phyloP scores from a whole-genome alignment of 1,140 invertebrate genomes.

The Harpegnathos saltator region DNA sequence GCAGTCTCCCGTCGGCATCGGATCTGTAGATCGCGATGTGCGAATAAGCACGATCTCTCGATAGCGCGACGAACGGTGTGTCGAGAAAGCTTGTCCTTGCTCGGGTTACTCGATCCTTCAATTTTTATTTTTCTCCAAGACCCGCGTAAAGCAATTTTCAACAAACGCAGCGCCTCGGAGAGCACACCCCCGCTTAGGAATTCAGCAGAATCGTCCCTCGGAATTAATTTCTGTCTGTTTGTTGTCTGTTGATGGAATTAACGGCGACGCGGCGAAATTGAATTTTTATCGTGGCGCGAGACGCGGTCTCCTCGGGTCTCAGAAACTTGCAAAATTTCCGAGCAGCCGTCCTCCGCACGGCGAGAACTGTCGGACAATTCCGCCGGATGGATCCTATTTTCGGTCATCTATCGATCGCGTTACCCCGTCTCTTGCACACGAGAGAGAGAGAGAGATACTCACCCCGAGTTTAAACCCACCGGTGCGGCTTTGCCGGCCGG shows the following conservation, averaged over 20 bases:
- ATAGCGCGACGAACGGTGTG: too few species aligned
- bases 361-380: conserved; percentile 27
- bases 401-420: conserved; percentile 70
- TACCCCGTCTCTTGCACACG: conserved; percentile 66
- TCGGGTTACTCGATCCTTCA: neutral
- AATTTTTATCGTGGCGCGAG: conserved; percentile 11
- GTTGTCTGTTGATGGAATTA: neutral
- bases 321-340: neutral
- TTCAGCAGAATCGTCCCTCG: conserved; percentile 5
- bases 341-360: conserved; percentile 15
- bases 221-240: conserved; percentile 23
- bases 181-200: neutral
- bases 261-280: neutral
- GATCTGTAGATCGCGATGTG: too few species aligned
- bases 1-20: too few species aligned
- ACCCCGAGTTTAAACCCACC: conserved; percentile 64
- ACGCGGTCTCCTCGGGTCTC: neutral
- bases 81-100: too few species aligned
- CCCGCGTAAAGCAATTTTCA: too few species aligned
- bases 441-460: too few species aligned
- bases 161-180: too few species aligned
- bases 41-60: too few species aligned
- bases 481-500: conserved; percentile 52
- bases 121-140: neutral
- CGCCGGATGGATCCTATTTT: conserved; percentile 71